Evolutionary conservation across 2,113 vertebrate genomes (phyloP).

Genomic region (Dasyurus viverrinus): DNA sequence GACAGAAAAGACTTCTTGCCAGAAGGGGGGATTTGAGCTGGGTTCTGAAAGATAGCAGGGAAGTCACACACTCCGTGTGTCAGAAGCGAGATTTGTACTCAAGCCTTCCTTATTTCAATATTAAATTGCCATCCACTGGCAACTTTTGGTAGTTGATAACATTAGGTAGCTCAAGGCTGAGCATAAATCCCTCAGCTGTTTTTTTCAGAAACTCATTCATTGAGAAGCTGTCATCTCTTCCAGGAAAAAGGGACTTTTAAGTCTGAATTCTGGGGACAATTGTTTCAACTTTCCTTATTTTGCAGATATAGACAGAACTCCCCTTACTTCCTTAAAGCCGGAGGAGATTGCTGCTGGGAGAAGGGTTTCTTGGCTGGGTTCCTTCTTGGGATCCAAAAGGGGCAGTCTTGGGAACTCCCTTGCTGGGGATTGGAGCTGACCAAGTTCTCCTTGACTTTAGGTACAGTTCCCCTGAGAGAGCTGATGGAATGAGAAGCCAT

Average conservation of each 20-base stretch:
- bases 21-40: background rate
- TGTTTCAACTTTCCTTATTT: background rate
- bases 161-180: background rate
- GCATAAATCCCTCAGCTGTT: background rate
- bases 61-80: background rate
- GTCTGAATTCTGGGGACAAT: background rate
- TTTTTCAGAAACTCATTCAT: background rate
- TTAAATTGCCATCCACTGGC: background rate
- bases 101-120: background rate
- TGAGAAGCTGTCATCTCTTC: background rate
- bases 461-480: conserved; percentile 85
- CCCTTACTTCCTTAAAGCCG: conserved; percentile 52
- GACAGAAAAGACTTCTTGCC: background rate
- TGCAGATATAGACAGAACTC: background rate
- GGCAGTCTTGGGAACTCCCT: conserved; percentile 28
- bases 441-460: conserved; percentile 80
- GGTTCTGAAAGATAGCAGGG: background rate
- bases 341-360: conserved; percentile 56
- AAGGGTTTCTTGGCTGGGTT: conserved; percentile 44
- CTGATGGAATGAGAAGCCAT: conserved; percentile 96
- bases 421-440: conserved; percentile 57
- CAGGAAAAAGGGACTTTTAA: background rate
- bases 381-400: conserved; percentile 51
- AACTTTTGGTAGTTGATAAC: background rate
- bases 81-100: background rate